phyloP scores from a whole-genome alignment of 1,140 invertebrate species.

The Magallana ariakensis region DNA sequence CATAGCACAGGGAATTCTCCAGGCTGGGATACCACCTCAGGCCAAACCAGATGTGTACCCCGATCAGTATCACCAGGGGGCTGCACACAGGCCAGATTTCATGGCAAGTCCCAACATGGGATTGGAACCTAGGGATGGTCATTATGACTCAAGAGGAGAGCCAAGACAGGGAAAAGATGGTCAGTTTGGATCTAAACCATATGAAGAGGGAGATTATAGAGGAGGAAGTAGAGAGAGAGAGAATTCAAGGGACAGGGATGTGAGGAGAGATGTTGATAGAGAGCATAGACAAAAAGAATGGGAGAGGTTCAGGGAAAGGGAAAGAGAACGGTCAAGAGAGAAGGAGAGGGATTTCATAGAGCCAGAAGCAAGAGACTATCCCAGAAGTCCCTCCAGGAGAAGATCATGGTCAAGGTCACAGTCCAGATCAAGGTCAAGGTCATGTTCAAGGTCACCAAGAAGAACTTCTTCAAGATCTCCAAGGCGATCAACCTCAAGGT shows the following conservation, averaged over 20 bases:
- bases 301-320: conserved; percentile 68
- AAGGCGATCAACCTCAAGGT: conserved; percentile 57
- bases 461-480: conserved; percentile 56
- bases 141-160: conserved; percentile 40
- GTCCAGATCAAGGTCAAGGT: conserved; percentile 55
- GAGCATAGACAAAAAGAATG: conserved; percentile 55
- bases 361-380: conserved; percentile 58
- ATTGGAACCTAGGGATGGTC: conserved; percentile 28
- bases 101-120: conserved; percentile 50
- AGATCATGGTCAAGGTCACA: conserved; percentile 58
- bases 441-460: conserved; percentile 48
- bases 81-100: conserved; percentile 61
- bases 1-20: not conserved
- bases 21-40: conserved; percentile 20
- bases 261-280: conserved; percentile 51
- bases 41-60: conserved; percentile 66
- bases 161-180: conserved; percentile 53
- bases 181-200: conserved; percentile 47
- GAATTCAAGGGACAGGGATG: conserved; percentile 65
- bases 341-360: conserved; percentile 55
- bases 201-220: conserved; percentile 60
- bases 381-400: conserved; percentile 60
- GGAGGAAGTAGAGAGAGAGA: conserved; percentile 65
- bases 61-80: conserved; percentile 61
- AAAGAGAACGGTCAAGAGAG: conserved; percentile 64